A percentile compares a stretch with the other conserved stretches of the same genome.
phyloP scores from a whole-genome alignment of 2,888 invertebrate genomes.

The Folsomia candida region DNA sequence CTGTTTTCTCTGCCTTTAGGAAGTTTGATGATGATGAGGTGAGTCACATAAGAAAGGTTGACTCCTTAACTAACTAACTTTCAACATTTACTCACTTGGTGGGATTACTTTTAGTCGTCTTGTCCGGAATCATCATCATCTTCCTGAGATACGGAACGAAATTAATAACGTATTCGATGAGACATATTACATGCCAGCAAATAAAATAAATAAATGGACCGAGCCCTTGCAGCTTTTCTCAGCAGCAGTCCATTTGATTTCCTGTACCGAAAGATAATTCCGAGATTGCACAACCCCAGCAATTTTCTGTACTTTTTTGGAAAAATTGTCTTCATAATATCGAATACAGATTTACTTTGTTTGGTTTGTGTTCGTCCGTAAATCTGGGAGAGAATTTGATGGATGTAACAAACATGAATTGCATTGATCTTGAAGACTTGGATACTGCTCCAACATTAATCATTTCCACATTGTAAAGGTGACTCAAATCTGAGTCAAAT shows the following conservation, averaged over 20 bases:
- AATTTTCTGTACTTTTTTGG: background rate
- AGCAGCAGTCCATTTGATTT: background rate
- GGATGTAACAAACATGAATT: background rate
- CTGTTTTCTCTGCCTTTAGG: background rate
- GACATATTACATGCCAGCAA: too few species aligned
- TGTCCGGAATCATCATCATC: background rate
- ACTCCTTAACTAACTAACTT: conserved; percentile 2
- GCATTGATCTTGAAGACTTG: background rate
- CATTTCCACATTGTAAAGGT: too few species aligned
- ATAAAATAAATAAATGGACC: too few species aligned
- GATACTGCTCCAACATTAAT: too few species aligned
- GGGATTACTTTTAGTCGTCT: background rate
- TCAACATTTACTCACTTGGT: background rate
- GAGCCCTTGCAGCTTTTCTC: background rate
- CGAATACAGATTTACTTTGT: background rate
- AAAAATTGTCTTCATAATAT: background rate
- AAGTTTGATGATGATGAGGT: conserved; percentile 8
- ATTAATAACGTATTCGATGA: background rate
- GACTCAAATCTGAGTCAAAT: conserved; percentile 23
- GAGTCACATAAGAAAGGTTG: background rate
- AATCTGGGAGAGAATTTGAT: background rate
- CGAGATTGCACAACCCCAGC: background rate
- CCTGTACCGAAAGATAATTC: background rate
- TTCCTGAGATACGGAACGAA: background rate
- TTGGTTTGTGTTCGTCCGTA: background rate